These are phyloP conservation scores for Bos indicus DNA, from an alignment of 2,113 vertebrate species.

Conservation along the genomic window DNA sequence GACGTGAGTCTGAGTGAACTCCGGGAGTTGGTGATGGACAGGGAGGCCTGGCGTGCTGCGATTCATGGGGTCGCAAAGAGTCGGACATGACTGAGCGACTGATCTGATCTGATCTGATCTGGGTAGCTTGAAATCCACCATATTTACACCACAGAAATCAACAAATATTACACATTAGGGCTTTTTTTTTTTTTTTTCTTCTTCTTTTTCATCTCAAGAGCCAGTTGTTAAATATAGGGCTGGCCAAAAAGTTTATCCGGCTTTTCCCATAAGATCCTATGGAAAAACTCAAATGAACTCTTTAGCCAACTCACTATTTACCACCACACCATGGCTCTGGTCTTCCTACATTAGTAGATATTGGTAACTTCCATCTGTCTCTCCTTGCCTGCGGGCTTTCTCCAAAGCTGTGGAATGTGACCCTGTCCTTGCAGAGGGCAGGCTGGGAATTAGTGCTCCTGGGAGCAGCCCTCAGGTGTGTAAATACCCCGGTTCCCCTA, in stretches of 20 bases:
- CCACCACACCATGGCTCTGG: background rate
- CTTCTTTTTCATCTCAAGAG: background rate
- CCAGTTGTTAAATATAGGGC: background rate
- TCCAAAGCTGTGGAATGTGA: background rate
- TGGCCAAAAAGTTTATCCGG: background rate
- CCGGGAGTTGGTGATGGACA: no score
- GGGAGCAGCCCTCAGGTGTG: background rate
- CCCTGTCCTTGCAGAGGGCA: background rate
- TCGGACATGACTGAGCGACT: no score
- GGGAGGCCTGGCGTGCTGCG: no score
- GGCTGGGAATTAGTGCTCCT: background rate
- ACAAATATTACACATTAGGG: background rate
- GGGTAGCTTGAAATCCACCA: background rate
- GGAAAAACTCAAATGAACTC: background rate
- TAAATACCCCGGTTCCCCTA: background rate
- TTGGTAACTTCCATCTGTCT: background rate
- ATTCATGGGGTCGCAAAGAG: no score
- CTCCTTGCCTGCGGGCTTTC: background rate
- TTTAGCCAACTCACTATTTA: background rate
- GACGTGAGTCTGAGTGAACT: no score
- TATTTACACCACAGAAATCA: background rate
- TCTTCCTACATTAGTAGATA: background rate
- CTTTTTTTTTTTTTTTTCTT: rapidly evolving
- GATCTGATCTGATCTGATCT: no score
- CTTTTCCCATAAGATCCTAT: background rate